Evolutionary conservation across 1,140 invertebrate genomes (phyloP).

Genomic region (Ceratina japonica): DNA sequence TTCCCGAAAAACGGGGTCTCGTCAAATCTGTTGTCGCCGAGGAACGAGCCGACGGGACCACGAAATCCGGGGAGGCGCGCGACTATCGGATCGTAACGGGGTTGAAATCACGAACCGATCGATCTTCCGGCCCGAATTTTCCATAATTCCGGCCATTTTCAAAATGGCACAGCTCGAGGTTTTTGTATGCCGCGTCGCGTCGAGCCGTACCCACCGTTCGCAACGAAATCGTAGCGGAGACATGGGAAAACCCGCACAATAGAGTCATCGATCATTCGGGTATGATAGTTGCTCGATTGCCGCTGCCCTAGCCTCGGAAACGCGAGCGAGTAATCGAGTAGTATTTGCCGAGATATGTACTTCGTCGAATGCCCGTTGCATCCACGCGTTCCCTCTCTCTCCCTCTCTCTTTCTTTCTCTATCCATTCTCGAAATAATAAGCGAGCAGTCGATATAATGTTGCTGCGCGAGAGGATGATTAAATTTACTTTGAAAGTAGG

Average conservation of each 20-base stretch:
- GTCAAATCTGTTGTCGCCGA: neutral
- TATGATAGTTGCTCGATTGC: conserved; percentile 74
- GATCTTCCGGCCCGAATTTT: conserved; percentile 74
- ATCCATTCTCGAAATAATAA: neutral
- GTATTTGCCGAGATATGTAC: conserved; percentile 67
- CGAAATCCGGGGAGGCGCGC: conserved; percentile 32
- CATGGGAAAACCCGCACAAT: conserved; percentile 74
- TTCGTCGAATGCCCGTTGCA: conserved; percentile 18
- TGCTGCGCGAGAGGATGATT: too few relatives aligned
- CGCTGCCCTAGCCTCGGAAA: conserved; percentile 63
- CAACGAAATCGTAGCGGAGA: conserved; percentile 67
- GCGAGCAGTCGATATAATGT: too few relatives aligned
- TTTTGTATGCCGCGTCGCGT: conserved; percentile 66
- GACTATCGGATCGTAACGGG: conserved; percentile 53
- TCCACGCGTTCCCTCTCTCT: conserved; percentile 11
- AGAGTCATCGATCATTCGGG: conserved; percentile 75
- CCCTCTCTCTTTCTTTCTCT: neutral
- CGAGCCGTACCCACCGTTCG: conserved; percentile 9
- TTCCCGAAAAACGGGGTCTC: neutral
- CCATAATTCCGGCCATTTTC: conserved; percentile 74
- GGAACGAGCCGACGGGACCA: neutral
- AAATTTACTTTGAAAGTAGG: too few relatives aligned
- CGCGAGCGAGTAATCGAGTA: conserved; percentile 70
- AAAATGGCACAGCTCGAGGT: conserved; percentile 67
- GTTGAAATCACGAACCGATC: conserved; percentile 65